These are phyloP conservation scores for Globicephala melas DNA, from an alignment of 2,113 vertebrate species.

Conservation along the genomic window DNA sequence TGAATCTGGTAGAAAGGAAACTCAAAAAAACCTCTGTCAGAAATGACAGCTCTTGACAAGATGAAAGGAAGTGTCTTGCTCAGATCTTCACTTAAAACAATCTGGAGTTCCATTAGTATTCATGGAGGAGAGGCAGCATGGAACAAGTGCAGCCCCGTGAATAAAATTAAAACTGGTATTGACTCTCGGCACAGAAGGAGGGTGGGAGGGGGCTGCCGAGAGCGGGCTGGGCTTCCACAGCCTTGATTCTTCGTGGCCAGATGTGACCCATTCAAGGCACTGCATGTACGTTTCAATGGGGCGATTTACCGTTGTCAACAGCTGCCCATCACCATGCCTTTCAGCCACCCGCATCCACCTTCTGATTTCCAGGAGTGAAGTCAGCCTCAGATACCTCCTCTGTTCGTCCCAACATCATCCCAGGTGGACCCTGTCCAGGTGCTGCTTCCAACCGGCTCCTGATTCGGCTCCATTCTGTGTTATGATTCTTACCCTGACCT, in stretches of 20 bases:
- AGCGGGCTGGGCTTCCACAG: background rate
- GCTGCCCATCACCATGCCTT: background rate
- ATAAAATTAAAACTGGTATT: conserved; percentile 80
- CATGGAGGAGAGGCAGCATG: conserved; percentile 61
- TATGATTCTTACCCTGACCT: background rate
- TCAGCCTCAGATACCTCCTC: background rate
- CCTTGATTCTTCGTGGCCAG: background rate
- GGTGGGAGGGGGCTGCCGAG: background rate
- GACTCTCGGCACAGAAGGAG: background rate
- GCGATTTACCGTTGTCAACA: background rate
- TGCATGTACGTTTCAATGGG: background rate
- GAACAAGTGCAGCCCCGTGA: conserved; percentile 74
- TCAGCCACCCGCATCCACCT: background rate
- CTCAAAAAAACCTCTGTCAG: conserved; percentile 73
- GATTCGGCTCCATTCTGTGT: background rate
- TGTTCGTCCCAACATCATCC: background rate
- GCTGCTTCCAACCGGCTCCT: background rate
- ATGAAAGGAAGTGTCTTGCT: conserved; percentile 83
- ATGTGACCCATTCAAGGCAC: background rate
- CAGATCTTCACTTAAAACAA: conserved; percentile 86
- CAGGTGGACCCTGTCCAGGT: background rate
- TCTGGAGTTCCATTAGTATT: conserved; percentile 83
- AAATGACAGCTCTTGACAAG: conserved; percentile 83
- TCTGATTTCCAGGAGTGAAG: background rate
- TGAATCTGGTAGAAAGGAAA: conserved; percentile 73